phyloP scores from a whole-genome alignment of 1,140 invertebrate genomes.

The Tetramorium parvispinum region DNA sequence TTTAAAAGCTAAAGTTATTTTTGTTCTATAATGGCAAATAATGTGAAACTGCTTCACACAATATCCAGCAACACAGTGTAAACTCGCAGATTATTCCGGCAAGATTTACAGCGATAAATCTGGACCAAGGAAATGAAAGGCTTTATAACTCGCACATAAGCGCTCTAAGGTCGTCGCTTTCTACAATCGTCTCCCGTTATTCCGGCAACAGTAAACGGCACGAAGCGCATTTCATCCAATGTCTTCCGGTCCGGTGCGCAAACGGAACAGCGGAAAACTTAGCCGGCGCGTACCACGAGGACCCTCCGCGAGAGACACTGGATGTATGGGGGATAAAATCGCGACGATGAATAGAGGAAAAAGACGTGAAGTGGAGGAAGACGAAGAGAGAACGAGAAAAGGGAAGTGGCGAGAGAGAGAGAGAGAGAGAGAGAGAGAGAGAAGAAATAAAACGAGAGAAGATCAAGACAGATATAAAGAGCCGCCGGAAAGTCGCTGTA shows the following conservation, averaged over 20 bases:
- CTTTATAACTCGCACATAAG: slow-evolving; percentile 28
- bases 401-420: neutral
- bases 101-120: slow-evolving; percentile 14
- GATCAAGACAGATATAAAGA: neutral
- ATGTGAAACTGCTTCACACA: neutral
- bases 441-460: neutral
- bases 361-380: slow-evolving; percentile 1
- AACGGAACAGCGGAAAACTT: slow-evolving; percentile 26
- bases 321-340: slow-evolving; percentile 4
- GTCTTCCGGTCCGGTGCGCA: slow-evolving; percentile 30
- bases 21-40: neutral
- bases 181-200: neutral
- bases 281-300: slow-evolving; percentile 44
- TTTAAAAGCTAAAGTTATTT: neutral
- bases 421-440: neutral
- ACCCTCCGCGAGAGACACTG: neutral
- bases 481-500: neutral
- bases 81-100: slow-evolving; percentile 8
- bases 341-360: slow-evolving; percentile 5
- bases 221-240: slow-evolving; percentile 8
- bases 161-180: neutral
- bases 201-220: neutral
- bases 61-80: neutral
- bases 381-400: slow-evolving; percentile 1
- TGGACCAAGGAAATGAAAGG: slow-evolving; percentile 5